A percentile compares a stretch with the other conserved stretches of the same genome.
These are phyloP conservation scores for Acleris emargana DNA, from an alignment of 2,888 invertebrate species.

Conservation along the genomic window DNA sequence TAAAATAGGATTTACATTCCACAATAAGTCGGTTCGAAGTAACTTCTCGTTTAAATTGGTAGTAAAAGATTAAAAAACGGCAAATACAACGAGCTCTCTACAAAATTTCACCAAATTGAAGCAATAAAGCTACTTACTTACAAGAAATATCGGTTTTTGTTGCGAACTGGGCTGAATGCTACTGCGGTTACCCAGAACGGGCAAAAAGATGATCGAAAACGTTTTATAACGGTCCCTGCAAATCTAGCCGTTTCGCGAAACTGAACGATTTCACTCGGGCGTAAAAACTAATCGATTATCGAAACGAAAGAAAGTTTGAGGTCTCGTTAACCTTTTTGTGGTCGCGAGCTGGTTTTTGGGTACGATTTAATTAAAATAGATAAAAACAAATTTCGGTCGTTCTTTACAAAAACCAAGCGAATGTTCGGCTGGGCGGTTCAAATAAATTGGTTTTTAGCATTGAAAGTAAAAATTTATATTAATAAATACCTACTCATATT, in stretches of 20 bases:
- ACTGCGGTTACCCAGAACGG: slow-evolving; percentile 21
- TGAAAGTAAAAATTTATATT: no score
- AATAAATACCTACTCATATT: no score
- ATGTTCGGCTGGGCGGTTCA: no score
- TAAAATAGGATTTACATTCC: no score
- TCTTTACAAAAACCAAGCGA: no score
- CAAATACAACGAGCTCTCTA: background rate
- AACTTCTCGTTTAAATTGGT: no score
- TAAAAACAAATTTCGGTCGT: no score
- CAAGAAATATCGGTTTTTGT: slow-evolving; percentile 23
- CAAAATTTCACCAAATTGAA: background rate
- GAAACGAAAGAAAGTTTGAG: slow-evolving; percentile 15
- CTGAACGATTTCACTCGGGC: slow-evolving; percentile 17
- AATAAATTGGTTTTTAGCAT: no score
- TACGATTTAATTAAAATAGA: no score
- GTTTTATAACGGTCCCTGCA: slow-evolving; percentile 29
- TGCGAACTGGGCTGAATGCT: slow-evolving; percentile 9
- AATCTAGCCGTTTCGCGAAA: slow-evolving; percentile 27
- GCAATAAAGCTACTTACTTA: slow-evolving; percentile 1
- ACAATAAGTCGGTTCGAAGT: no score
- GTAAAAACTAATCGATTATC: slow-evolving; percentile 32
- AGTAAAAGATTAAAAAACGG: background rate
- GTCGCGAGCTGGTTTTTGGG: background rate
- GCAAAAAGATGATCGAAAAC: slow-evolving; percentile 32
- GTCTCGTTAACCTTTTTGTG: slow-evolving; percentile 19